These are phyloP conservation scores for Tinamus guttatus DNA, from an alignment of 2,113 vertebrate genomes.

Conservation along the genomic window DNA sequence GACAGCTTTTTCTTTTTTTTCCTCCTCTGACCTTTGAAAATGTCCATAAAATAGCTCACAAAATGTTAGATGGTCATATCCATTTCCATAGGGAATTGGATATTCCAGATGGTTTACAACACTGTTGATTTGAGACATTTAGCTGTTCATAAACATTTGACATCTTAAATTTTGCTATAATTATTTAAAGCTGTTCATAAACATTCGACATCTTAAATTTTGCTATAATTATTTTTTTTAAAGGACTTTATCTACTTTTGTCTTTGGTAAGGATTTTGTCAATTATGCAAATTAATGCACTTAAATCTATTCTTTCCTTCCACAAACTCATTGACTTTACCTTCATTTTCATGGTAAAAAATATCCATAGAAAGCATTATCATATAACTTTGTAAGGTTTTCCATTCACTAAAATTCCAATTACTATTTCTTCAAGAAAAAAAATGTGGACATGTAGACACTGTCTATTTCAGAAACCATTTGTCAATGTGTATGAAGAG, in stretches of 20 bases:
- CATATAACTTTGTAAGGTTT: neutral
- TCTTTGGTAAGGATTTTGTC: neutral
- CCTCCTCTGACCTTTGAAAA: conserved; percentile 1
- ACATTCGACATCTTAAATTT: conserved; percentile 42
- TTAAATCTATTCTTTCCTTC: neutral
- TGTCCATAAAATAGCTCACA: conserved; percentile 57
- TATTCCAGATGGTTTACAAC: conserved; percentile 46
- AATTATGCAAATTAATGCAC: neutral
- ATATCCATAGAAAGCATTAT: neutral
- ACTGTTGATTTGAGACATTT: conserved; percentile 44
- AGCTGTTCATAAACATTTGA: conserved; percentile 50
- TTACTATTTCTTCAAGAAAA: neutral
- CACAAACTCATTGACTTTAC: neutral
- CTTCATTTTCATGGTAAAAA: neutral
- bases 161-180: conserved; percentile 17
- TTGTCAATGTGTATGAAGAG: neutral
- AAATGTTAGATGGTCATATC: conserved; percentile 48
- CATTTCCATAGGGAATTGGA: conserved; percentile 16
- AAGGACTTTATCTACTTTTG: neutral
- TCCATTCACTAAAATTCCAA: neutral
- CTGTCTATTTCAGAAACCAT: neutral
- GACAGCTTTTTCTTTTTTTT: conserved; percentile 13
- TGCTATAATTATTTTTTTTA: neutral
- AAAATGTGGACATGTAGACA: neutral
- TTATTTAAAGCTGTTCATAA: conserved; percentile 36